A percentile compares a stretch with the other conserved stretches of the same genome.
phyloP scores from a whole-genome alignment of 2,113 vertebrate species.

The Zosterops japonicus region DNA sequence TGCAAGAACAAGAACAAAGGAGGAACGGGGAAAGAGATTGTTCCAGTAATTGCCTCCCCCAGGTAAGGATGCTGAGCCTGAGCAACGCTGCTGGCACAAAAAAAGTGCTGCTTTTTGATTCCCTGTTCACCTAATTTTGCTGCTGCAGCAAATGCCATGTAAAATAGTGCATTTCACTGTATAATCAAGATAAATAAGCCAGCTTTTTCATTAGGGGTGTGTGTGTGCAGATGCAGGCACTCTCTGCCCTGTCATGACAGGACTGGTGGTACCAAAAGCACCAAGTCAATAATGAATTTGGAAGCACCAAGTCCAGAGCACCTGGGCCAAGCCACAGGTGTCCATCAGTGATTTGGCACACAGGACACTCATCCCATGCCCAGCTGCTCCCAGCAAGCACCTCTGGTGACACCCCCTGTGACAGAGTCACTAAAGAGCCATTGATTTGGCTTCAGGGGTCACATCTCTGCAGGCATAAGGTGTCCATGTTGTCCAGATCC shows the following conservation, averaged over 20 bases:
- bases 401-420: background rate
- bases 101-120: slow-evolving; percentile 3
- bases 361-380: background rate
- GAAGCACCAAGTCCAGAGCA: background rate
- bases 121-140: background rate
- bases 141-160: slow-evolving; percentile 19
- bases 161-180: background rate
- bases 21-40: slow-evolving; percentile 25
- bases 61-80: slow-evolving; percentile 41
- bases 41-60: slow-evolving; percentile 67
- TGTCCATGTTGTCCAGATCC: background rate
- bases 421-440: background rate
- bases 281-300: background rate
- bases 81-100: background rate
- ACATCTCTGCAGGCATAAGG: background rate
- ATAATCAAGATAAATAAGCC: background rate
- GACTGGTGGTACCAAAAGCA: background rate
- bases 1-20: slow-evolving; percentile 62
- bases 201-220: background rate
- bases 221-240: rapidly evolving
- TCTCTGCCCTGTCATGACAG: background rate
- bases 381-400: background rate
- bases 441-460: background rate
- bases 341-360: background rate
- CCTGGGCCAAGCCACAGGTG: background rate